Conservation (phyloP, 2,888 invertebrate species). For the Leptothorax acervorum region DNA sequence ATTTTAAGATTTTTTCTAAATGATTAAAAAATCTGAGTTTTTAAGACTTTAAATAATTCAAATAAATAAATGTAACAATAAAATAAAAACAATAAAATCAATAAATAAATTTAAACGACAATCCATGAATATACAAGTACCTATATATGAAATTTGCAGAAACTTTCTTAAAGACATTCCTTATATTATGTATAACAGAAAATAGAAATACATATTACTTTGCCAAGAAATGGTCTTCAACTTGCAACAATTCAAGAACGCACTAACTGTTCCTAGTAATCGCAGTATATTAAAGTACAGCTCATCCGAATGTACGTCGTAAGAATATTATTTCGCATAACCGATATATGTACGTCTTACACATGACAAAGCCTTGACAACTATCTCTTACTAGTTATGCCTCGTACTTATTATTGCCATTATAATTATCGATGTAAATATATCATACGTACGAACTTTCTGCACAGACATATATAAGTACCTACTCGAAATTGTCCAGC, state of each 20-base stretch:
- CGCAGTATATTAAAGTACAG: background rate
- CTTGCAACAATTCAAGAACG: background rate
- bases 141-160: background rate
- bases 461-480: background rate
- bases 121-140: background rate
- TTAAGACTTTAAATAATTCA: background rate
- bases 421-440: background rate
- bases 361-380: slow-evolving; percentile 10
- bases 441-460: background rate
- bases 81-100: background rate
- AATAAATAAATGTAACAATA: background rate
- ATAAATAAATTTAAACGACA: background rate
- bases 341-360: background rate
- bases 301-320: background rate
- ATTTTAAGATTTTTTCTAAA: background rate
- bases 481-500: background rate
- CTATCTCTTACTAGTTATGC: background rate
- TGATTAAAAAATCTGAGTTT: background rate
- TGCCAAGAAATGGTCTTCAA: background rate
- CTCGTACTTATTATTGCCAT: background rate
- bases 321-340: background rate
- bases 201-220: background rate
- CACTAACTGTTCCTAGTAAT: background rate
- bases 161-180: background rate
- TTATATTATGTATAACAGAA: too few species aligned